Evolutionary conservation across 2,888 invertebrate species (phyloP), one percentile per base, ranked within the genome.

Genomic region (Litoditis marina): DNA sequence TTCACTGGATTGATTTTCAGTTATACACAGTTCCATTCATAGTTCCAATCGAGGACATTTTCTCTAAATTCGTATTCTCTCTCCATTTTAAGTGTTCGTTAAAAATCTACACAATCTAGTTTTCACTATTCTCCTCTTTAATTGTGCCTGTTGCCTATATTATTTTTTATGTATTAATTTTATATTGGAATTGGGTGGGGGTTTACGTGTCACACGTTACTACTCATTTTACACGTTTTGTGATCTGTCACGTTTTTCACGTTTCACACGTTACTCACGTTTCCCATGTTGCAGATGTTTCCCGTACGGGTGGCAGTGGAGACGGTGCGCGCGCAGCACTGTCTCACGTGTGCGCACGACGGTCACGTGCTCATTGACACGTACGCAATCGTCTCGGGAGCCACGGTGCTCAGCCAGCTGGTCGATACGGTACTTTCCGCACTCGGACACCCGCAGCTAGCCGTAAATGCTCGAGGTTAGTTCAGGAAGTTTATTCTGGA

Each of bases 261-360:
- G n/a, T 27, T 51, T 27, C 4, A 22, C 28, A 51, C 4, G 4
- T 42, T 42, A 6, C n/a, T n/a, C n/a, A n/a, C 16, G 19, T 19
- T 42, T 19, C 19, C 5, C 16, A 19, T 42, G 49, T 55, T 32
- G 36, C 36, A 53, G 58, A 82, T 82, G 82, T 82, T 82, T 59
- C 94, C 94, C 53, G 90, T 96, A 52, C 94, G 94, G 84, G 95
- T 95, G 84, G 89, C 95, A 67, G 92, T 96, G 60, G 94, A 95
- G 86, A 69, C 78, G 30, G 80, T 81, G 47, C 70, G 78, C 27
- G 69, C 80, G 47, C 72, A 72, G 57, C 76, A 82, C 66, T 81
- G 82, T 71, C 63, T 82, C 63, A 71, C 77, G 51, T 81, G 79
- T 66, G 70, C 79, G 64, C 76, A 80, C 77, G 83, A 78, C 74